These are phyloP conservation scores for Drosophila algonquin DNA, from an alignment of 2,888 invertebrate genomes.

Conservation along the genomic window DNA sequence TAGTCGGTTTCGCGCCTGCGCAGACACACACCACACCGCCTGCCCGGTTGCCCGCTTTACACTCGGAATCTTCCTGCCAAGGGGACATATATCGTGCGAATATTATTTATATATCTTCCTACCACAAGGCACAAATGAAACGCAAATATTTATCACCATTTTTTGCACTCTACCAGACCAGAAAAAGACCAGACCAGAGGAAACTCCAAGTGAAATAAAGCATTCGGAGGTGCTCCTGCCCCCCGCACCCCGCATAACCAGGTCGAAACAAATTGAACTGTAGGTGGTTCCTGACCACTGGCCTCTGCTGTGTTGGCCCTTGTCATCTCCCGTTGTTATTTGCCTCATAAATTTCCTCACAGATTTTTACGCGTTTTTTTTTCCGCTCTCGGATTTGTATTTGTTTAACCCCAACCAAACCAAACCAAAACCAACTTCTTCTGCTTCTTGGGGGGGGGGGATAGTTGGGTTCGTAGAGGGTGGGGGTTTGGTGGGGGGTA, in stretches of 20 bases:
- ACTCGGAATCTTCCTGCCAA: constrained; percentile 57
- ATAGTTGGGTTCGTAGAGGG: background rate
- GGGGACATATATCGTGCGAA: constrained; percentile 83
- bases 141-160: constrained; percentile 78
- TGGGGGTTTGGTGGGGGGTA: constrained; percentile 23
- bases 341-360: constrained; percentile 79
- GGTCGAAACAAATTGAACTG: constrained; percentile 76
- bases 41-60: background rate
- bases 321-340: constrained; percentile 83
- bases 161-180: constrained; percentile 60
- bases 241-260: constrained; percentile 44
- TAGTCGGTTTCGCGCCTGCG: constrained; percentile 72
- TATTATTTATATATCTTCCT: constrained; percentile 80
- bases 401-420: constrained; percentile 10
- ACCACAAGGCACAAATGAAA: constrained; percentile 60
- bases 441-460: constrained; percentile 7
- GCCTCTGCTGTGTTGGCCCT: constrained; percentile 71
- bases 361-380: constrained; percentile 70
- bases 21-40: constrained; percentile 23
- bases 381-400: constrained; percentile 40
- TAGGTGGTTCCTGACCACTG: constrained; percentile 70
- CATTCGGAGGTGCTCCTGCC: constrained; percentile 6
- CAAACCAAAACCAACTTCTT: constrained; percentile 21
- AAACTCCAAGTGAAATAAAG: constrained; percentile 12
- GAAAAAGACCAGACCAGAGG: constrained; percentile 16